Evolutionary conservation across 2,888 invertebrate genomes (phyloP).

Genomic region (Trissolcus japonicus): DNA sequence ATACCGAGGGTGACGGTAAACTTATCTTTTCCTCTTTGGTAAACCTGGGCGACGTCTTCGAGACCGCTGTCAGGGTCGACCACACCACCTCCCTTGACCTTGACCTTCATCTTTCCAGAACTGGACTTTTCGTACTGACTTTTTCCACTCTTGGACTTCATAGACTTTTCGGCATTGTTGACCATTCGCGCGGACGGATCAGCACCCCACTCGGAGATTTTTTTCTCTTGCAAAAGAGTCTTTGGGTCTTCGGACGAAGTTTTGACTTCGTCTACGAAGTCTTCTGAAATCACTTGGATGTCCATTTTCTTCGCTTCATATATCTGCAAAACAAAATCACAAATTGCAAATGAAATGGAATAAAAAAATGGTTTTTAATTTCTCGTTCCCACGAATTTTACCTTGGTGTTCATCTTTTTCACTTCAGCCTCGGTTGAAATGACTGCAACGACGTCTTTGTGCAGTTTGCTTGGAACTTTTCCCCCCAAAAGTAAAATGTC

Average conservation of each 20-base stretch:
- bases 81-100: slow-evolving; percentile 88
- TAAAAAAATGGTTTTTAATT: not conserved
- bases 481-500: slow-evolving; percentile 87
- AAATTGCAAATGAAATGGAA: slow-evolving; percentile 8
- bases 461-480: slow-evolving; percentile 79
- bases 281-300: slow-evolving; percentile 88
- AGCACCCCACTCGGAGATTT: slow-evolving; percentile 89
- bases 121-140: slow-evolving; percentile 80
- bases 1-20: slow-evolving; percentile 89
- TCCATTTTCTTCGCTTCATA: slow-evolving; percentile 81
- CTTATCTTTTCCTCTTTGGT: slow-evolving; percentile 79
- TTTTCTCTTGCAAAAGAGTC: slow-evolving; percentile 83
- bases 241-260: slow-evolving; percentile 81
- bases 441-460: slow-evolving; percentile 83
- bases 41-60: slow-evolving; percentile 88
- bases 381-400: not conserved
- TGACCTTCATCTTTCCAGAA: slow-evolving; percentile 82
- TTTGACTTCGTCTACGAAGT: slow-evolving; percentile 83
- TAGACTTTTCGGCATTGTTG: slow-evolving; percentile 79
- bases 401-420: slow-evolving; percentile 80
- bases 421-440: slow-evolving; percentile 85
- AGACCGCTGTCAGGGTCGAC: slow-evolving; percentile 95
- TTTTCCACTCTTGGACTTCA: slow-evolving; percentile 78
- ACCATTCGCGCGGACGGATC: slow-evolving; percentile 80
- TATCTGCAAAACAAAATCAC: slow-evolving; percentile 76